Evolutionary conservation across 2,113 vertebrate species (phyloP), one percentile per base, ranked within the genome.

Genomic region (Coturnix japonica): DNA sequence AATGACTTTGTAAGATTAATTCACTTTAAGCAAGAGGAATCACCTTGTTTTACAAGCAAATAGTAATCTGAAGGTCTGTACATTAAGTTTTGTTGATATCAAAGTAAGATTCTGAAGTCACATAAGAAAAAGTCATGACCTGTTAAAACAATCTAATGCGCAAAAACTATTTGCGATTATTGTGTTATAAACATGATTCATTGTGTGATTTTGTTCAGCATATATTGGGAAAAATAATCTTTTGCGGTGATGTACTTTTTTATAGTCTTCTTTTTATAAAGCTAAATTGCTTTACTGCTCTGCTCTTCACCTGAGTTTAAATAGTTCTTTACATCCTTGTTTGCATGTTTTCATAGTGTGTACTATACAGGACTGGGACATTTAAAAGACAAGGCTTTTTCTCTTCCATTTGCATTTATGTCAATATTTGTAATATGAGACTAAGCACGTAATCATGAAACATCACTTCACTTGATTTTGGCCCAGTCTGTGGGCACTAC

Each of bases 81-180:
- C 74, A 51, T 93, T 95, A 94, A 90, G 37, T 63, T 93, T 87
- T 90, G 66, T 65, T 83, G 61, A 93, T 97, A 92, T 72, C 87
- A 83, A 94, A 88, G 71, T 33, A 92, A 69, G 81, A 94, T 93
- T 95, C 87, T 85, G 66, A 90, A 96, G 74, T 91, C 51, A 43
- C 74, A 96, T 95, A 95, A 15, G 95, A 95, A 87, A 97, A 87
- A 95, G 95, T 11, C 65, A 91, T 95, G 95, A 89, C 88, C 94
- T 91, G 59, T 97, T 97, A 95, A 89, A 97, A 94, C 64, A 97
- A 95, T 92, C 75, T 54, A 54, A 2, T 78, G 49, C 4, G 28
- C 67, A 49, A 85, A 96, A 74, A 81, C 83, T 95, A 76, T 95
- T 96, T 97, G 90, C 86, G 85, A 95, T 94, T 91, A 84, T 71